Percentiles rank a stretch among this genome's conserved stretches.
Evolutionary conservation across 1,140 invertebrate genomes (phyloP).

Genomic region (Patella vulgata): DNA sequence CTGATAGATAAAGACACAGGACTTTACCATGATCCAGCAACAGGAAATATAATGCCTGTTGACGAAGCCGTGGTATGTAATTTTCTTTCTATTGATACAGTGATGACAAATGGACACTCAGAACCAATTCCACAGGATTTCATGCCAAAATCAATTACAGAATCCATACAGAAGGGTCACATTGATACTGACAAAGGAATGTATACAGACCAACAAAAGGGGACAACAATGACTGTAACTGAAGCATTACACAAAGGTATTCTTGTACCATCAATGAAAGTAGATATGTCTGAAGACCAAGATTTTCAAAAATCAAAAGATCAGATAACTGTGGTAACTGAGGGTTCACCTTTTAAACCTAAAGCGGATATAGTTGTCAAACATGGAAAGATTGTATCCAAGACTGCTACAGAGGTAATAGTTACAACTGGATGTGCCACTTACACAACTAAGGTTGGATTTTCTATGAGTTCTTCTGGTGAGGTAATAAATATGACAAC

Average conservation of each 20-base stretch:
- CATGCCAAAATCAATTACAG: slow-evolving; percentile 59
- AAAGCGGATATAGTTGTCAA: slow-evolving; percentile 33
- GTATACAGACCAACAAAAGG: slow-evolving; percentile 75
- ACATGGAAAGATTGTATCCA: slow-evolving; percentile 45
- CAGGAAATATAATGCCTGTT: slow-evolving; percentile 81
- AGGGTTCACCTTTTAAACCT: slow-evolving; percentile 49
- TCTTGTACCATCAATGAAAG: slow-evolving; percentile 71
- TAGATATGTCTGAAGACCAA: slow-evolving; percentile 11
- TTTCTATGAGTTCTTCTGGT: slow-evolving; percentile 47
- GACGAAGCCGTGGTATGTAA: slow-evolving; percentile 82
- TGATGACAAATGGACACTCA: background rate
- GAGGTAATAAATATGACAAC: slow-evolving; percentile 49
- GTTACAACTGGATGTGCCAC: slow-evolving; percentile 42
- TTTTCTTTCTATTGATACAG: slow-evolving; percentile 68
- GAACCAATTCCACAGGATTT: background rate
- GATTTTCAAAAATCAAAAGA: slow-evolving; percentile 13
- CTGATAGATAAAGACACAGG: slow-evolving; percentile 80
- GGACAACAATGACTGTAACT: slow-evolving; percentile 74
- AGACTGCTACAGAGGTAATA: slow-evolving; percentile 47
- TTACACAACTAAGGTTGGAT: slow-evolving; percentile 48
- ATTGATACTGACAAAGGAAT: slow-evolving; percentile 80
- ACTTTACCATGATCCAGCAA: slow-evolving; percentile 75
- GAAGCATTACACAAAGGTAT: slow-evolving; percentile 77
- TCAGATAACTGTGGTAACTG: slow-evolving; percentile 36
- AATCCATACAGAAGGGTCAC: slow-evolving; percentile 79